These are phyloP conservation scores for Mechanitis messenoides DNA, from an alignment of 2,888 invertebrate genomes.

Conservation along the genomic window DNA sequence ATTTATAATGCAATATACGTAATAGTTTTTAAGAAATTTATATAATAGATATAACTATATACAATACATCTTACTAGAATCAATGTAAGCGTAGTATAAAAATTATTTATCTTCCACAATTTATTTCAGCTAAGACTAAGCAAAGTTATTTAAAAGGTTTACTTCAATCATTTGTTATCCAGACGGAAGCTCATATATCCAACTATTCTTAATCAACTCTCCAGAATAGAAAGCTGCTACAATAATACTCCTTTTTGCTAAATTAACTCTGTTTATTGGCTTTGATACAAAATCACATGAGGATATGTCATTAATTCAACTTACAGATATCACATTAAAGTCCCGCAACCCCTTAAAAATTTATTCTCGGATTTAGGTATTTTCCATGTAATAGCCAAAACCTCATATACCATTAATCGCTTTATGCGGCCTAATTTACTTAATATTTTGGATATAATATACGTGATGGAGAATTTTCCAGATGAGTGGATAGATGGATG, in stretches of 20 bases:
- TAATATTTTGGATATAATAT: slow-evolving; percentile 9
- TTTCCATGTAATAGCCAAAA: background rate
- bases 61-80: background rate
- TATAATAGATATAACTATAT: too few relatives aligned
- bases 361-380: background rate
- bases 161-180: slow-evolving; percentile 4
- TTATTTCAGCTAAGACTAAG: slow-evolving; percentile 4
- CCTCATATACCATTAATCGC: slow-evolving; percentile 6
- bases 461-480: slow-evolving; percentile 19
- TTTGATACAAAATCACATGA: background rate
- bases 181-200: slow-evolving; percentile 1
- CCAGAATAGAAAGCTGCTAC: background rate
- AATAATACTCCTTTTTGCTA: background rate
- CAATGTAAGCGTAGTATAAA: background rate
- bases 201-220: slow-evolving; percentile 7
- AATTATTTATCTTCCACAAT: background rate
- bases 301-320: background rate
- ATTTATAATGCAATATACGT: background rate
- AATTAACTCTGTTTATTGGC: background rate
- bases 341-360: background rate
- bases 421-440: slow-evolving; percentile 8
- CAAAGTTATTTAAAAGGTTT: slow-evolving; percentile 2
- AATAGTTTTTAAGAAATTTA: too few relatives aligned
- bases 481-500: slow-evolving; percentile 35
- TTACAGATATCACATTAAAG: background rate